A percentile compares a stretch with the other conserved stretches of the same genome.
phyloP scores from a whole-genome alignment of 2,113 vertebrate species.

The Eudorcas thomsonii region DNA sequence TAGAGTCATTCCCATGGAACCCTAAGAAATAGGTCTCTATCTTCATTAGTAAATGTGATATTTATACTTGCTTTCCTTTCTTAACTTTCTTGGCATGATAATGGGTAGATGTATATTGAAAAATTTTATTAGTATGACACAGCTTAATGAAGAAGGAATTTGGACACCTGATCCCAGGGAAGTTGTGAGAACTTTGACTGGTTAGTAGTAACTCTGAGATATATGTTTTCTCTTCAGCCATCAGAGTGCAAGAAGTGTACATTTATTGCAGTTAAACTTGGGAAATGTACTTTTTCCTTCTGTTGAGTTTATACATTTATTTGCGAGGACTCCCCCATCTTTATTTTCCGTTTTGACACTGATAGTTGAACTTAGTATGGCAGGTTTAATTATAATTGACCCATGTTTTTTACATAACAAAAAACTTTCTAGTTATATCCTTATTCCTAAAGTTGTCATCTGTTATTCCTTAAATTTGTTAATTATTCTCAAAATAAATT shows the following conservation, averaged over 20 bases:
- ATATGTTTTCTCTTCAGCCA: not conserved
- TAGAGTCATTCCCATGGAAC: not conserved
- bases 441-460: not conserved
- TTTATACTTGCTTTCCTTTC: not conserved
- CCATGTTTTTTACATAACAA: not conserved
- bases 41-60: not conserved
- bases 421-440: not conserved
- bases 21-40: not conserved
- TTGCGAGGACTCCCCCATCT: not conserved
- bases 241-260: not conserved
- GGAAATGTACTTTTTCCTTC: not conserved
- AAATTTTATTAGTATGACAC: not conserved
- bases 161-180: not conserved
- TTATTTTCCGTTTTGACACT: not conserved
- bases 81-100: not conserved
- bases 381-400: not conserved
- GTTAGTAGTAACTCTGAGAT: not conserved
- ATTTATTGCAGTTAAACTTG: not conserved
- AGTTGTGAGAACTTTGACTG: not conserved
- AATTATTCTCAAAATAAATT: slow-evolving; percentile 1
- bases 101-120: not conserved
- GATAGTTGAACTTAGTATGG: not conserved
- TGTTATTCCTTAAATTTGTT: not conserved
- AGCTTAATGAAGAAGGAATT: not conserved
- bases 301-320: not conserved